phyloP scores from a whole-genome alignment of 2,888 invertebrate species.

The Digitonthophagus gazella region DNA sequence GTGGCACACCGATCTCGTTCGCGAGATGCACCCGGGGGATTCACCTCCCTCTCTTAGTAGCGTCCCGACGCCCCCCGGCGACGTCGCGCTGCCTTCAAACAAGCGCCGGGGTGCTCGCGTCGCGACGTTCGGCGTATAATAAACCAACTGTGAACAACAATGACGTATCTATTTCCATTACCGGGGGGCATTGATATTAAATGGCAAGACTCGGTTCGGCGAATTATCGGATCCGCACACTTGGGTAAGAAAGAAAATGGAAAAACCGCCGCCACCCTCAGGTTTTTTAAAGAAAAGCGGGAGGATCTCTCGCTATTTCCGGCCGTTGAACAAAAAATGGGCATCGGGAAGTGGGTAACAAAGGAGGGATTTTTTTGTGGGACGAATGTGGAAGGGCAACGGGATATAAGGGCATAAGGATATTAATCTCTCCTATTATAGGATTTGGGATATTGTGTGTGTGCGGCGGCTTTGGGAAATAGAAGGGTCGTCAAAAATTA shows the following conservation, averaged over 20 bases:
- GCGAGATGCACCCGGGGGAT: neutral
- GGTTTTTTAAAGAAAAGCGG: neutral
- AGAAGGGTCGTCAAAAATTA: neutral
- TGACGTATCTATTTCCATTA: slow-evolving; percentile 18
- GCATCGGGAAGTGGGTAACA: neutral
- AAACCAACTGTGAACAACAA: slow-evolving; percentile 18
- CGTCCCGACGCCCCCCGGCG: neutral
- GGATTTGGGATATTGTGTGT: neutral
- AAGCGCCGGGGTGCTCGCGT: neutral
- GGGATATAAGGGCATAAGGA: neutral
- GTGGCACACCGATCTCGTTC: neutral
- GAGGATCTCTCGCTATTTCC: neutral
- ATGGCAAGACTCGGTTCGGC: neutral
- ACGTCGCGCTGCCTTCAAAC: neutral
- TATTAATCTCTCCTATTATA: neutral
- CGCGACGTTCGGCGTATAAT: slow-evolving; percentile 4
- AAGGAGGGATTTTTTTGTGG: neutral
- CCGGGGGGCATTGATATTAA: slow-evolving; percentile 8
- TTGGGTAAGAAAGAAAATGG: slow-evolving; percentile 5
- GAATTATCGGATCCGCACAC: slow-evolving; percentile 14
- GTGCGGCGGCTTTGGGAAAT: neutral
- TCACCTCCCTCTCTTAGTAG: neutral
- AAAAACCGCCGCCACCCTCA: neutral
- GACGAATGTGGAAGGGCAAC: neutral
- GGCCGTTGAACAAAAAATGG: neutral